Evolutionary conservation across 2,797 vertebrate species (phyloP).

Genomic region (Pseudomugil tenellus): DNA sequence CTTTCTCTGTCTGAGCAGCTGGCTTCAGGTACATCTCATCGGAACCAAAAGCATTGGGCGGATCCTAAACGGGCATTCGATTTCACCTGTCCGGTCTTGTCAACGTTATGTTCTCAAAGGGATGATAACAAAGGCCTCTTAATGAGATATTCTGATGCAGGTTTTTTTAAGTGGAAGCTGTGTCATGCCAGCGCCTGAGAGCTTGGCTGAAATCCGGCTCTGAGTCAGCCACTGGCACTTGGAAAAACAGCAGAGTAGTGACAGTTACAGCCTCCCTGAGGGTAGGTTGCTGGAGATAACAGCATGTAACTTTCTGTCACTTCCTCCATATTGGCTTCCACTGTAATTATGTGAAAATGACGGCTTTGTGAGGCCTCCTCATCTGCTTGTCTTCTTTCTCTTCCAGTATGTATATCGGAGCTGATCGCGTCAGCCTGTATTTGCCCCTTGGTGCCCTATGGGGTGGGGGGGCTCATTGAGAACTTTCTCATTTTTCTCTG

Average conservation of each 20-base stretch:
- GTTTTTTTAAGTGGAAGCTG: constrained; percentile 29
- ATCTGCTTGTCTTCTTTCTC: not conserved
- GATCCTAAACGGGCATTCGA: constrained; percentile 33
- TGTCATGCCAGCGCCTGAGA: constrained; percentile 47
- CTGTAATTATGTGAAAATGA: constrained; percentile 76
- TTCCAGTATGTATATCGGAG: constrained; percentile 17
- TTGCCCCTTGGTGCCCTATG: constrained; percentile 33
- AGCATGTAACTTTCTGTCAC: constrained; percentile 59
- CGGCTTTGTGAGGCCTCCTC: constrained; percentile 46
- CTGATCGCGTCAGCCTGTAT: constrained; percentile 37
- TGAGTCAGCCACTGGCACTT: constrained; percentile 36
- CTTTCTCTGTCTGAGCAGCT: constrained; percentile 59
- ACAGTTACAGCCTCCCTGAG: constrained; percentile 55
- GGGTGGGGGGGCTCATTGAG: constrained; percentile 24
- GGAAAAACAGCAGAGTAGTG: constrained; percentile 41
- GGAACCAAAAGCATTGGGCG: constrained; percentile 39
- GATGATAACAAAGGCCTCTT: constrained; percentile 38
- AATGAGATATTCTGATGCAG: constrained; percentile 32
- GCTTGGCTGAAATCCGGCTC: constrained; percentile 33
- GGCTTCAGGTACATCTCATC: constrained; percentile 56
- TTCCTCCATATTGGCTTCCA: constrained; percentile 71
- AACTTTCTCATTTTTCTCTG: constrained; percentile 56
- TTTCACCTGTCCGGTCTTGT: constrained; percentile 54
- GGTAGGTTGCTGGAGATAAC: constrained; percentile 61
- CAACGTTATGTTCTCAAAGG: constrained; percentile 22